Evolutionary conservation across 2,113 vertebrate species (phyloP).

Genomic region (Cisticola juncidis): DNA sequence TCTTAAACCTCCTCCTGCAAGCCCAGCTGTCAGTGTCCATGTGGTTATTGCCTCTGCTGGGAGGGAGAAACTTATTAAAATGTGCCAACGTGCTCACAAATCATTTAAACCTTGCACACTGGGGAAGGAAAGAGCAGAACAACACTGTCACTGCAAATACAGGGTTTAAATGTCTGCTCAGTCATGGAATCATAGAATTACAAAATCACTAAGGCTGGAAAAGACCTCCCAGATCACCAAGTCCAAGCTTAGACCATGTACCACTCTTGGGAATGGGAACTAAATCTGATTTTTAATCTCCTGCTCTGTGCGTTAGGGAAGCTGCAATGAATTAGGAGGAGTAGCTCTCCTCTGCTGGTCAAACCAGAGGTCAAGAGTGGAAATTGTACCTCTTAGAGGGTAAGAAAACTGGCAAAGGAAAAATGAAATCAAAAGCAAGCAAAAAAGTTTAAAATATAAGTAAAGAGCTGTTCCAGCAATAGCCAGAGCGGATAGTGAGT

Average conservation of each 20-base stretch:
- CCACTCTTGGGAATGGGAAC: neutral
- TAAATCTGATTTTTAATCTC: neutral
- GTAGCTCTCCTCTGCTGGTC: neutral
- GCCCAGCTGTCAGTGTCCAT: neutral
- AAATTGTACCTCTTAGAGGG: neutral
- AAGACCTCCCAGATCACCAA: neutral
- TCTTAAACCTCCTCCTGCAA: neutral
- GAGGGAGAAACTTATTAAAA: neutral
- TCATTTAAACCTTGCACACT: rapidly evolving
- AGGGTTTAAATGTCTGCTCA: neutral
- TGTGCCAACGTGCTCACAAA: neutral
- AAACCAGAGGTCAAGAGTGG: neutral
- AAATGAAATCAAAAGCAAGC: neutral
- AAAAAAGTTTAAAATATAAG: neutral
- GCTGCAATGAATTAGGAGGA: neutral
- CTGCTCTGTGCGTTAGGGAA: neutral
- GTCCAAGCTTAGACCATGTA: rapidly evolving
- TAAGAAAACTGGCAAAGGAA: neutral
- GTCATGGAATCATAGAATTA: neutral
- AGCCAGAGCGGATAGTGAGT: neutral
- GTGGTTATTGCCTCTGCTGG: neutral
- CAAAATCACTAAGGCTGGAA: neutral
- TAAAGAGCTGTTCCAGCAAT: neutral
- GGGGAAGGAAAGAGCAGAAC: neutral
- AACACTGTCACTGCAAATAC: rapidly evolving